Percentiles rank a stretch among this genome's conserved stretches.
Evolutionary conservation across 2,797 vertebrate genomes (phyloP).

Genomic region (Naso thynnoides): DNA sequence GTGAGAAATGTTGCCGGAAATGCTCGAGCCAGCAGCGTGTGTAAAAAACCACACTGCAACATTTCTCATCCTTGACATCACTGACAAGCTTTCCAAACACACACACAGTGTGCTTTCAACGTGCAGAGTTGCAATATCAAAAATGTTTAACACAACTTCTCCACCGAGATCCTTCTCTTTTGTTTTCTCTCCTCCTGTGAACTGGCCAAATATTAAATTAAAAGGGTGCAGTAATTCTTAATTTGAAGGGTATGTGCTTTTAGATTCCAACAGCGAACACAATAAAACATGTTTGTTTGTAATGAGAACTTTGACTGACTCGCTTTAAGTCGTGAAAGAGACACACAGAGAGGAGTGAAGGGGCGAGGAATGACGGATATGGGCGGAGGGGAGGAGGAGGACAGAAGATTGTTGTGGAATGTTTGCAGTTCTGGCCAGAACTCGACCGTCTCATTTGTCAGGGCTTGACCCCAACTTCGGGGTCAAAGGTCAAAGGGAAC

Average conservation of each 20-base stretch:
- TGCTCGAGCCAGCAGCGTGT: conserved; percentile 80
- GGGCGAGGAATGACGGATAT: conserved; percentile 65
- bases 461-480: conserved; percentile 70
- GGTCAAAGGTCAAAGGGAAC: conserved; percentile 77
- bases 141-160: conserved; percentile 57
- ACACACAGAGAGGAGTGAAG: conserved; percentile 52
- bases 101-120: conserved; percentile 64
- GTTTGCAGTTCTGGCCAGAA: conserved; percentile 76
- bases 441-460: conserved; percentile 81
- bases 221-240: conserved; percentile 50
- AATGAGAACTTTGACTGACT: conserved; percentile 60
- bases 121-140: conserved; percentile 64
- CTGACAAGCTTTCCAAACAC: conserved; percentile 77
- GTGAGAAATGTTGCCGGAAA: conserved; percentile 84
- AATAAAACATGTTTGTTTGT: conserved; percentile 61
- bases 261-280: conserved; percentile 44
- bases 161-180: conserved; percentile 43
- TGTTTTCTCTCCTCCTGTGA: conserved; percentile 57
- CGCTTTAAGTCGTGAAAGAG: conserved; percentile 32
- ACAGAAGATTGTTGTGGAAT: conserved; percentile 81
- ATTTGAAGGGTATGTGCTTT: conserved; percentile 53
- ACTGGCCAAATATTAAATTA: conserved; percentile 55
- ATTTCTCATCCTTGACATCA: conserved; percentile 83
- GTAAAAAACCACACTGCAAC: conserved; percentile 78
- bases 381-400: conserved; percentile 56